A percentile compares a stretch with the other conserved stretches of the same genome.
These are phyloP conservation scores for Platichthys flesus DNA, from an alignment of 2,113 vertebrate species.

Conservation along the genomic window DNA sequence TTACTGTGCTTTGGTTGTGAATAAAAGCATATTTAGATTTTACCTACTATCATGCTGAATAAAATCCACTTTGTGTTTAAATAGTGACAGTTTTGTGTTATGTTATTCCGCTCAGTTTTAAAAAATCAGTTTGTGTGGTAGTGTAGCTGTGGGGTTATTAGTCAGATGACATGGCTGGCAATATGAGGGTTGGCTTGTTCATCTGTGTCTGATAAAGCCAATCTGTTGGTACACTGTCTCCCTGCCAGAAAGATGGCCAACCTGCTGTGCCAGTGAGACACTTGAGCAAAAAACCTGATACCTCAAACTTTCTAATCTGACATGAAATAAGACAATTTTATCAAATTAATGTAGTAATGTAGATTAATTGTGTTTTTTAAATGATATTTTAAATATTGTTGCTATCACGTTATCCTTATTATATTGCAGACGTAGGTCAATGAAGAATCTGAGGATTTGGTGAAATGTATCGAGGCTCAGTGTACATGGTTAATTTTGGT, in stretches of 20 bases:
- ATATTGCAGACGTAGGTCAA: not conserved
- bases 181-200: conserved; percentile 48
- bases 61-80: not conserved
- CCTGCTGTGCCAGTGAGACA: conserved; percentile 11
- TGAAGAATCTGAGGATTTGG: conserved; percentile 18
- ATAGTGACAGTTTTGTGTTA: conserved; percentile 12
- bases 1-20: not conserved
- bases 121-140: conserved; percentile 18
- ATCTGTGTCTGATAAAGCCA: conserved; percentile 56
- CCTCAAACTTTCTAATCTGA: not conserved
- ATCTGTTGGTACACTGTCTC: conserved; percentile 45
- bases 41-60: not conserved
- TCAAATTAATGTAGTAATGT: not conserved
- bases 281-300: not conserved
- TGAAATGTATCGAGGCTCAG: not conserved
- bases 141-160: conserved; percentile 62
- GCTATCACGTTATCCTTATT: not conserved
- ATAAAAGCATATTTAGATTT: not conserved
- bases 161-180: conserved; percentile 56
- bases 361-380: not conserved
- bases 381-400: not conserved
- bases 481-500: conserved; percentile 50
- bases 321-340: not conserved
- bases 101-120: conserved; percentile 27
- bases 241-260: conserved; percentile 48